Evolutionary conservation across 1,140 invertebrate species (phyloP), one percentile per base, ranked within the genome.

Genomic region (Polyergus mexicanus): DNA sequence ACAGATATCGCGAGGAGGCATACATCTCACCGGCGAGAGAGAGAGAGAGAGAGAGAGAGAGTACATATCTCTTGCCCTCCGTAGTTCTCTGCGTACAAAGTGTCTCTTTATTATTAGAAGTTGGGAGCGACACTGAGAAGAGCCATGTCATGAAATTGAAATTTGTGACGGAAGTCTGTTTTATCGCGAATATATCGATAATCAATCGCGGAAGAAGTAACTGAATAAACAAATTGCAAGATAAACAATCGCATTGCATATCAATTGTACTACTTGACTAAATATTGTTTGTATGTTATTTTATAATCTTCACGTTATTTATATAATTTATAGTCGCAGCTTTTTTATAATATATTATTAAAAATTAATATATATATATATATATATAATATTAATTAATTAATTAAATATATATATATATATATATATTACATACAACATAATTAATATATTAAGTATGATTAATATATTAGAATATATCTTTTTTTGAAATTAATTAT

Each of bases 91-190:
- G 54, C 47, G 44, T 44, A 11, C 11, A 44, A 38, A 85, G 85
- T 76, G 51, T 69, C 88, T 86, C 87, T 89, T 89, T 89, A 83
- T 83, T 56, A 83, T 72, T 25, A 41, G 28, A 68, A 25, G 22
- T 51, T 25, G n/a, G 44, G 58, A 35, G 25, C 3, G 16, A 25
- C 51, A 60, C 10, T 0, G 44, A 47, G 44, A 47, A 4, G 44
- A 47, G 66, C 16, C 16, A 16, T 32, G n/a, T 25, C 13, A 28
- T 25, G 56, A 88, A 88, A 88, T 89, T 88, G 74, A 88, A 75
- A 88, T 85, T 88, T 68, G 28, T 3, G 10, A 32, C 22, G 54
- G 22, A 19, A 38, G 51, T 54, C 71, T 54, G 47, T 86, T 89
- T 89, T 86, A 88, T 81, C 63, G 83, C 51, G 72, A 13, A 38